A percentile compares a stretch with the other conserved stretches of the same genome.
phyloP scores from a whole-genome alignment of 2,113 vertebrate species.

The Hypomesus transpacificus region DNA sequence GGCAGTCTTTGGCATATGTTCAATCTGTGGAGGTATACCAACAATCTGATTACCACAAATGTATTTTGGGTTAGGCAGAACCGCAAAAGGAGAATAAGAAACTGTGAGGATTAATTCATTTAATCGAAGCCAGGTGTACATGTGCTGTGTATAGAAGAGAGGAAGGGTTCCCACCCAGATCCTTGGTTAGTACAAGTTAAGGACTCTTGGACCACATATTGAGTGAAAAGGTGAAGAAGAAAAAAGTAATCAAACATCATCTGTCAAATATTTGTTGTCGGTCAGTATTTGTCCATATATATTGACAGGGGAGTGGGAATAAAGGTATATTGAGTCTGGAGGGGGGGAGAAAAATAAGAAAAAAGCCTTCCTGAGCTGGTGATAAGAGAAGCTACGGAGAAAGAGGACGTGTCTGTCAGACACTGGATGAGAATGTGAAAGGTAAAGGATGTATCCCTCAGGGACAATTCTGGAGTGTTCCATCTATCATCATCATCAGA shows the following conservation, averaged over 20 bases:
- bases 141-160: too few relatives aligned
- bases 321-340: background rate
- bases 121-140: too few relatives aligned
- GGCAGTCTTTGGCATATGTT: too few relatives aligned
- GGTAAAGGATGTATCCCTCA: conserved; percentile 13
- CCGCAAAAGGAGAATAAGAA: too few relatives aligned
- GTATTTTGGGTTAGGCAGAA: too few relatives aligned
- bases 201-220: background rate
- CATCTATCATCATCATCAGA: conserved; percentile 15
- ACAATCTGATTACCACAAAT: too few relatives aligned
- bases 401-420: conserved; percentile 5
- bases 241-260: background rate
- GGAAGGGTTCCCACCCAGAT: too few relatives aligned
- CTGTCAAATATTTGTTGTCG: background rate
- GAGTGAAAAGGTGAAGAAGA: too few relatives aligned
- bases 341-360: background rate
- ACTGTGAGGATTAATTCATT: too few relatives aligned
- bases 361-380: background rate
- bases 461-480: conserved; percentile 4
- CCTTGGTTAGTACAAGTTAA: background rate
- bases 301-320: conserved; percentile 2
- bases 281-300: background rate
- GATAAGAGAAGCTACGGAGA: conserved; percentile 4
- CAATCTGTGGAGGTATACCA: too few relatives aligned
- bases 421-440: conserved; percentile 8